Evolutionary conservation across 1,140 invertebrate species (phyloP).

Genomic region (Micrasema minimum): DNA sequence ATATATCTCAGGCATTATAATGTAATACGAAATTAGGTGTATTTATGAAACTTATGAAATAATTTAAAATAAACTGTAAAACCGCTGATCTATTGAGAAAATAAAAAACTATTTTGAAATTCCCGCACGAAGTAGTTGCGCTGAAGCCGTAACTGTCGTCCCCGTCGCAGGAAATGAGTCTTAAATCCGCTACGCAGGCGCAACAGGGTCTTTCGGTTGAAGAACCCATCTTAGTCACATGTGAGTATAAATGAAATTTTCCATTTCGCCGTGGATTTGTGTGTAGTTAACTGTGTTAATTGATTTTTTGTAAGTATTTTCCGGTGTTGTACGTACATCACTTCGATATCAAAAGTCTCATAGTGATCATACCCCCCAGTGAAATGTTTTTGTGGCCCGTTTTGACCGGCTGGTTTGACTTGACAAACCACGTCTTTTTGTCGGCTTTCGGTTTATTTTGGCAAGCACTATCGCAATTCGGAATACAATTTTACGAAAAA

Average conservation of each 20-base stretch:
- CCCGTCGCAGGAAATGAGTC: conserved; percentile 67
- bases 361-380: conserved; percentile 55
- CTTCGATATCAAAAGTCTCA: conserved; percentile 54
- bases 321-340: conserved; percentile 61
- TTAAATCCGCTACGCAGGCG: conserved; percentile 68
- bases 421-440: conserved; percentile 48
- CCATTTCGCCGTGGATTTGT: conserved; percentile 32
- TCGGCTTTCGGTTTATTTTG: conserved; percentile 28
- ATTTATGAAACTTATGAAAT: not conserved
- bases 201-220: conserved; percentile 67
- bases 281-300: conserved; percentile 56
- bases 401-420: conserved; percentile 47
- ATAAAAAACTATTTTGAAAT: conserved; percentile 18
- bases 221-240: conserved; percentile 68
- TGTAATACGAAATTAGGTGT: not conserved
- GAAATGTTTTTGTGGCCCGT: conserved; percentile 37
- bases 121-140: conserved; percentile 53
- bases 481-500: not conserved
- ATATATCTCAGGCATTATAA: not conserved
- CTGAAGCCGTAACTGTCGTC: conserved; percentile 61
- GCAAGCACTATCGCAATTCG: conserved; percentile 13
- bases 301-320: conserved; percentile 66
- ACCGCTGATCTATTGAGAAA: not conserved
- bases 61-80: no score
- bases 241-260: conserved; percentile 69